Evolutionary conservation across 2,113 vertebrate genomes (phyloP), one percentile per base, ranked within the genome.

Genomic region (Cettia cetti): DNA sequence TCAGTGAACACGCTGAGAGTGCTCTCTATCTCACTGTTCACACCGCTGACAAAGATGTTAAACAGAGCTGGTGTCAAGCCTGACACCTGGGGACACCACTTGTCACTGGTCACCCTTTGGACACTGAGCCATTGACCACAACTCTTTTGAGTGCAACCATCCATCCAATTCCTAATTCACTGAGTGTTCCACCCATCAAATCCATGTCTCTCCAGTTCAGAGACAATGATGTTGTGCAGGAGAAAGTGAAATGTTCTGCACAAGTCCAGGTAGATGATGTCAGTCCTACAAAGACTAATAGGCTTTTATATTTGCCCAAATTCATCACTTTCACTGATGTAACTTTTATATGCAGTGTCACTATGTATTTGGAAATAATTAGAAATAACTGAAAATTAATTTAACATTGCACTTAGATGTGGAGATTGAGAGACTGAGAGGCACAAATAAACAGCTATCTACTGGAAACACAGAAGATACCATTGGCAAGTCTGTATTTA

Each of bases 381-480:
- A 68, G 56, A 97, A 97, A 96, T 93, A 94, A 92, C 28, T 96
- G 76, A 53, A 97, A 97, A 97, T 95, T 92, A 92, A 97, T 81
- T 89, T 91, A 96, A 83, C 37, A 92, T 47, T 95, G 35, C 59
- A 78, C 15, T 81, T 39, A 90, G 87, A 76, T 86, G 68, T 11
- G 26, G 54, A 75, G 63, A 86, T 59, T 94, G 70, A 74, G 81
- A 91, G 89, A n/a, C 31, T 75, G 87, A 68, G 39, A 89, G 68
- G 64, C 59, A 86, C 37, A 89, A 57, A 92, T 56, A 90, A 96
- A 47, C 26, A 93, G 52, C 40, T 8, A 14, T 27, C 35, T 82
- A 39, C 30, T 15, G 39, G 52, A 65, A 93, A 80, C 5, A 50
- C 15, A 82, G 47, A 74, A 66, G 66, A 84, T 42, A 81, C 7